Conservation (phyloP, 1,140 invertebrate species). For the Trissolcus basalis region DNA sequence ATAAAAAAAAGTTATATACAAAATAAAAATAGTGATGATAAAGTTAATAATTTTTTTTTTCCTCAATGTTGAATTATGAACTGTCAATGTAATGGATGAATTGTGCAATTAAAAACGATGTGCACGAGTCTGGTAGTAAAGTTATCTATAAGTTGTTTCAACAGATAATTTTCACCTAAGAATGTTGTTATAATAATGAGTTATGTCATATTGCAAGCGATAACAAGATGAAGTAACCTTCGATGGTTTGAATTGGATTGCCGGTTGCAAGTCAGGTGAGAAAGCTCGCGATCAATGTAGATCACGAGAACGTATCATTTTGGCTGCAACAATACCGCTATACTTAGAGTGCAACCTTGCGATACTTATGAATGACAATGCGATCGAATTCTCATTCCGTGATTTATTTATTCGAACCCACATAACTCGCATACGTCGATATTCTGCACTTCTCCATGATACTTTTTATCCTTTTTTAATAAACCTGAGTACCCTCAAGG, state of each 20-base stretch:
- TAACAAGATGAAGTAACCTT: conserved; percentile 54
- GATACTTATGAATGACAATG: conserved; percentile 46
- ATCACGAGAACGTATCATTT: conserved; percentile 51
- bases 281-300: conserved; percentile 44
- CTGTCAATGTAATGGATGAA: no score
- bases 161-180: background rate
- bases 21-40: no score
- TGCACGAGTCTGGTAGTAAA: background rate
- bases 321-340: conserved; percentile 27
- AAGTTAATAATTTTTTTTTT: no score
- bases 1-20: no score
- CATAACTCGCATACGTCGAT: background rate
- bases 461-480: no score
- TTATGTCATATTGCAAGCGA: conserved; percentile 44
- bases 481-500: no score
- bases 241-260: conserved; percentile 48
- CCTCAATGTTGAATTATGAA: no score
- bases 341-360: conserved; percentile 49
- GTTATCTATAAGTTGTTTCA: background rate
- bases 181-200: conserved; percentile 35
- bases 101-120: no score
- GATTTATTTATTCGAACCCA: conserved; percentile 3
- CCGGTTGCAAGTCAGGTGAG: conserved; percentile 46
- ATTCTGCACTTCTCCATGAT: no score
- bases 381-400: conserved; percentile 3